Base-by-base conservation (phyloP, 2,113 vertebrate species). In the Regulus satrapa region DNA sequence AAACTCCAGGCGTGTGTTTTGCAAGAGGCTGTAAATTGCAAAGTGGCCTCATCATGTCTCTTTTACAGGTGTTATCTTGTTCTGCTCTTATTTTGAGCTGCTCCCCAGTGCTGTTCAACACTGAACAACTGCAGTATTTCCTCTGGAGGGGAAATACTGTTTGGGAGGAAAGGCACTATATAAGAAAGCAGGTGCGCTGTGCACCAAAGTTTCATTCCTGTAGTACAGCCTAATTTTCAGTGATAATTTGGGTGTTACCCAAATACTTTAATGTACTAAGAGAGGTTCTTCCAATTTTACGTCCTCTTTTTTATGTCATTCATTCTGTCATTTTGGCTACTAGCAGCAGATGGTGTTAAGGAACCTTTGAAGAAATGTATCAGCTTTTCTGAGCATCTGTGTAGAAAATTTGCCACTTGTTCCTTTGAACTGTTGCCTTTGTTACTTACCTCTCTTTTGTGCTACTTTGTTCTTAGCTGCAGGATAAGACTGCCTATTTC, bases 401-500 rank as follows among this genome's bases (percentile, higher is more conserved):
- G 0, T 68, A 41, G 69, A 71, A 55, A 77, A 67, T 10, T 62
- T 38, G 12, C 15, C 7, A 12, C 21, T 77, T 76, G 49, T 64
- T 36, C 54, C 49, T 89, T 93, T 81, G 61, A 91, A 69, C 19
- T 72, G 28, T 79, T 48, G 13, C 54, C 76, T 80, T 84, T 86
- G 4, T 86, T 46, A 49, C 34, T 86, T 86, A 34, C 18, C 13
- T 56, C 31, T 88, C 49, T 84, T 54, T 40, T 86, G 23, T 24
- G 14, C 45, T 92, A 4, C 59, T 74, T 74, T n/a, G 8, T 49
- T 82, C 46, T 72, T 68, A 59, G 48, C 48, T 89, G 48, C 49
- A 63, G 69, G 18, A 7, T 84, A 41, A 78, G 58, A 13, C 41
- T 69, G 16, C 32, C 26, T 69, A 0, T 88, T 81, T 74, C 25